phyloP scores from a whole-genome alignment of 2,113 vertebrate genomes.

The Morone chrysops region DNA sequence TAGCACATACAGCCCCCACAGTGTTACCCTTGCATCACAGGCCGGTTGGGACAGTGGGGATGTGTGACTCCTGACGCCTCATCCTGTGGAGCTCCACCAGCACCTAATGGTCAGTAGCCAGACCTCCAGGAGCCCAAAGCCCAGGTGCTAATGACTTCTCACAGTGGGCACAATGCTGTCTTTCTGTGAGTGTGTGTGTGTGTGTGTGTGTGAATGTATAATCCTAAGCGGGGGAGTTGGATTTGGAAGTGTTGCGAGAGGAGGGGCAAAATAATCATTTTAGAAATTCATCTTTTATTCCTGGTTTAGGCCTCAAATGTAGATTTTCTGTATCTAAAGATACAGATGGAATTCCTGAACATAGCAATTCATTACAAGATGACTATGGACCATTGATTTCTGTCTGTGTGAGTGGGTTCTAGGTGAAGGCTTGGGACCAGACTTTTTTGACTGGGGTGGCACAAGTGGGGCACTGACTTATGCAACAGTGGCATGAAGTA shows the following conservation, averaged over 20 bases:
- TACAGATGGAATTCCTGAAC: not conserved
- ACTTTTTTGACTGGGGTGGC: no score
- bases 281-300: not conserved
- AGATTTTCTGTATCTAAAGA: not conserved
- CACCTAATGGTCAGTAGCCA: conserved; percentile 39
- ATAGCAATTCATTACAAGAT: not conserved
- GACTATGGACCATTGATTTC: no score
- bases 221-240: conserved; percentile 13
- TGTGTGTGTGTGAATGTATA: not conserved
- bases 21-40: not conserved
- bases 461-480: no score
- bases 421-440: no score
- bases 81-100: conserved; percentile 17
- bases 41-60: conserved; percentile 26
- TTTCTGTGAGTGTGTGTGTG: conserved; percentile 11
- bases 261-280: not conserved
- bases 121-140: conserved; percentile 49
- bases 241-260: conserved; percentile 52
- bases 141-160: conserved; percentile 68
- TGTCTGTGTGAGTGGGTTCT: no score
- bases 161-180: conserved; percentile 52
- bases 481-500: no score
- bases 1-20: not conserved
- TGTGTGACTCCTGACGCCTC: conserved; percentile 59
- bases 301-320: not conserved